Conservation (phyloP, 2,113 vertebrate species). For the Pandion haliaetus region DNA sequence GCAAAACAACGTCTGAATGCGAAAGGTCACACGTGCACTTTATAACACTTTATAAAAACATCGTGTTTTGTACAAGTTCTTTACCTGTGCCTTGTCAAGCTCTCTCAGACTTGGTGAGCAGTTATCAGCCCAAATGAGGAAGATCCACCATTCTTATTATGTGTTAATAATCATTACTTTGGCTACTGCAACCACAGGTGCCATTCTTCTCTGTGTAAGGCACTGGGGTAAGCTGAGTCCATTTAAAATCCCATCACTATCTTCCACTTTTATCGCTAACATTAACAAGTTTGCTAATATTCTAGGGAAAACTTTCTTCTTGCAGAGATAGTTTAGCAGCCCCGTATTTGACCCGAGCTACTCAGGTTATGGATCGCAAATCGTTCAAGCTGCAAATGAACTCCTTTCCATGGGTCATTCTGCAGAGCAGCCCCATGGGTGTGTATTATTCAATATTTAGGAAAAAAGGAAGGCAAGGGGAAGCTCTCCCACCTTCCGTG, state of each 20-base stretch:
- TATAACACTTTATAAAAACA: no score
- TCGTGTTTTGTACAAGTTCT: background rate
- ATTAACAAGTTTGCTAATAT: background rate
- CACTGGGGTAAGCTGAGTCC: background rate
- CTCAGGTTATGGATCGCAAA: background rate
- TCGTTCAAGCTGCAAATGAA: background rate
- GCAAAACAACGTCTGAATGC: no score
- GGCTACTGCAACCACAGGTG: background rate
- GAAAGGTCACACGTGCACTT: background rate
- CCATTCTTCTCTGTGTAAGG: background rate
- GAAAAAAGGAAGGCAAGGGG: background rate
- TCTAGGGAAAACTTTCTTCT: background rate
- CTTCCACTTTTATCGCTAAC: background rate
- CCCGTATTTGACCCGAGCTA: background rate
- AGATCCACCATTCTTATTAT: no score
- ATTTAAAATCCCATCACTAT: background rate
- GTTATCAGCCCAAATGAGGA: background rate
- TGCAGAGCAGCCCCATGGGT: background rate
- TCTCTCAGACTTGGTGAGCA: background rate
- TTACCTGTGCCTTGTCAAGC: background rate
- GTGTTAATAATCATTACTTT: no score
- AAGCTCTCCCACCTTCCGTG: background rate
- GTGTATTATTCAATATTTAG: no score
- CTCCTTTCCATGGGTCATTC: background rate
- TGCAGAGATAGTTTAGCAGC: background rate